Conservation (phyloP, 2,797 vertebrate species). For the Leuciscus waleckii region DNA sequence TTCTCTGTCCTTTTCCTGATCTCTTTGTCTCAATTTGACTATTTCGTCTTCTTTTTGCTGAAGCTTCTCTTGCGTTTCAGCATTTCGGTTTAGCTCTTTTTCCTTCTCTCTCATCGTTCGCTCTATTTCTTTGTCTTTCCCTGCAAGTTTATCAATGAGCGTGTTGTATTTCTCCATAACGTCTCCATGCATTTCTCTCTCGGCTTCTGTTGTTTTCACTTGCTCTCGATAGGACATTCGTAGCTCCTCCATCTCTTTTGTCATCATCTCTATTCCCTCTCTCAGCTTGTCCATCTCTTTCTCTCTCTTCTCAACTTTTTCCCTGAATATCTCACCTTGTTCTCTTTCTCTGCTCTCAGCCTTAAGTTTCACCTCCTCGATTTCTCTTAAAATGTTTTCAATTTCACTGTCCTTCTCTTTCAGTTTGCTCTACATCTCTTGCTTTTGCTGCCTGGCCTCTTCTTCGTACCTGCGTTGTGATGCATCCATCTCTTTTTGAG, state of each 20-base stretch:
- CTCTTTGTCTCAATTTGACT: constrained; percentile 20
- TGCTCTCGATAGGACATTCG: constrained; percentile 58
- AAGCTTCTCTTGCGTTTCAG: constrained; percentile 59
- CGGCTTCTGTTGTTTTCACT: constrained; percentile 50
- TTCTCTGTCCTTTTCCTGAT: constrained; percentile 50
- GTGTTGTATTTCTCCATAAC: constrained; percentile 60
- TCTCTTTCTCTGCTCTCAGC: constrained; percentile 53
- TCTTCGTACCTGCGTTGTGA: constrained; percentile 55
- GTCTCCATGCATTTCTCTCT: constrained; percentile 37
- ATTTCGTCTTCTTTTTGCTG: constrained; percentile 62
- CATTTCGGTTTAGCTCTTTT: constrained; percentile 53
- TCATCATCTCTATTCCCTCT: constrained; percentile 49
- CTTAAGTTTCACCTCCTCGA: constrained; percentile 3
- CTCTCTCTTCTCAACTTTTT: constrained; percentile 52
- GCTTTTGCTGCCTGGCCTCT: constrained; percentile 21
- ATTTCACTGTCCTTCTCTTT: constrained; percentile 46
- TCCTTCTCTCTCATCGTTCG: constrained; percentile 42
- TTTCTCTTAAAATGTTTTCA: constrained; percentile 46
- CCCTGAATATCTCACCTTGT: constrained; percentile 35
- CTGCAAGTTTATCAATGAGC: constrained; percentile 57
- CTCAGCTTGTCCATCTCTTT: constrained; percentile 55
- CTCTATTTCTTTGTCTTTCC: constrained; percentile 39
- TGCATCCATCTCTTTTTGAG: constrained; percentile 59
- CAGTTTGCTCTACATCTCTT: constrained; percentile 43
- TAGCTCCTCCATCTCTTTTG: constrained; percentile 62